Evolutionary conservation across 2,888 invertebrate genomes (phyloP).

Genomic region (Cryptocheilus praepositus): DNA sequence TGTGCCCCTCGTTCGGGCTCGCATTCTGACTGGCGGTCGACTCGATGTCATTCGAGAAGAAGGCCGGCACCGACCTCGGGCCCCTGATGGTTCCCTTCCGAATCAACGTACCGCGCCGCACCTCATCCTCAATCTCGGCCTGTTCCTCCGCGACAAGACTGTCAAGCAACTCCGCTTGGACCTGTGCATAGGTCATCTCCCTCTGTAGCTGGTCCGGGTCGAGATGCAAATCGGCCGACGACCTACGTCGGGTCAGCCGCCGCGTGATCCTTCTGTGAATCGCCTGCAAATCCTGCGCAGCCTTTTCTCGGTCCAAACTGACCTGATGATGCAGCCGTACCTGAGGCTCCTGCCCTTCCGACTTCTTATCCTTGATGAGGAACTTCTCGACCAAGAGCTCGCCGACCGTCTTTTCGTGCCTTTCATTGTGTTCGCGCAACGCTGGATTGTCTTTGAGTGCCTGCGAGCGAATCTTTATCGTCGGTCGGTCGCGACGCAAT

Average conservation of each 20-base stretch:
- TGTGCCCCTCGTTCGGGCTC: slow-evolving; percentile 9
- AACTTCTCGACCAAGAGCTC: slow-evolving; percentile 87
- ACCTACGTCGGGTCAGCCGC: slow-evolving; percentile 67
- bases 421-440: slow-evolving; percentile 74
- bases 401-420: slow-evolving; percentile 81
- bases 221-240: slow-evolving; percentile 66
- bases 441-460: slow-evolving; percentile 73
- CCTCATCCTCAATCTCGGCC: slow-evolving; percentile 68
- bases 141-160: slow-evolving; percentile 70
- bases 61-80: slow-evolving; percentile 7
- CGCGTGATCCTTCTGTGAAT: slow-evolving; percentile 65
- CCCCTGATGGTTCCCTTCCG: slow-evolving; percentile 40
- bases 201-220: slow-evolving; percentile 66
- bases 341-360: slow-evolving; percentile 54
- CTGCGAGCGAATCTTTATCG: slow-evolving; percentile 72
- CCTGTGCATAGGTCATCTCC: slow-evolving; percentile 67
- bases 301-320: slow-evolving; percentile 41
- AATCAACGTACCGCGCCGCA: slow-evolving; percentile 59
- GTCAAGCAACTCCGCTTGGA: slow-evolving; percentile 70
- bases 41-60: slow-evolving; percentile 20
- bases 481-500: slow-evolving; percentile 65
- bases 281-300: slow-evolving; percentile 41
- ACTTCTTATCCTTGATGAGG: slow-evolving; percentile 79
- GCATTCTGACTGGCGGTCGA: slow-evolving; percentile 11
- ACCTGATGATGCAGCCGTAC: slow-evolving; percentile 51